Evolutionary conservation across 2,888 invertebrate genomes (phyloP), one percentile per base, ranked within the genome.

Genomic region (Rosalia funebris): DNA sequence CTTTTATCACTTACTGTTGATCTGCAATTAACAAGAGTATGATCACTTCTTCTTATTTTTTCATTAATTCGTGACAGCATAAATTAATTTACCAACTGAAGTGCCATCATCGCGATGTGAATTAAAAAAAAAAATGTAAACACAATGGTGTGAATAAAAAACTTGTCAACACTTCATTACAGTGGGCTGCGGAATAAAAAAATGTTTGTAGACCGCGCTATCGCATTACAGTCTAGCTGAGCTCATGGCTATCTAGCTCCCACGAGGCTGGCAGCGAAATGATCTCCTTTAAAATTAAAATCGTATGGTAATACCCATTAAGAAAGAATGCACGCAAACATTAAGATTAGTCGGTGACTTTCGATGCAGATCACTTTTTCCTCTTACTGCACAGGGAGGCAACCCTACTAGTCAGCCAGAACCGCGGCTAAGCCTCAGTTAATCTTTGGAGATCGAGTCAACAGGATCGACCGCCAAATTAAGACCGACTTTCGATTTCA

Each of bases 391-490:
- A 58, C 62, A 58, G 56, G 57, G 55, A 46, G 48, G 58, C 68
- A 62, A 68, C 68, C 66, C 66, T 70, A 70, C 66, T 34, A 63
- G 62, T 57, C 59, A 37, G 34, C 55, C 52, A 25, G 41, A 46
- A 17, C 46, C 25, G 34, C 53, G 53, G 54, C 31, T 57, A 62
- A 65, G 46, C 19, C 56, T 65, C 76, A 77, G 77, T 76, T 72
- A 73, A 72, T 71, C 71, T 68, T 65, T 66, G 64, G 68, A 73
- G 68, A 76, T 73, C 73, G 72, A 66, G 63, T 63, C 67, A 73
- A 71, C 67, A 71, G 71, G 72, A 71, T 71, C 73, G 70, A 68
- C 63, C 65, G 60, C 57, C 55, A 66, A 64, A 70, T 71, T 66
- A 68, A 66, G 69, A 66, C 69, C 55, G 68, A 73, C 73, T 73